Evolutionary conservation across 2,113 vertebrate species (phyloP).

Genomic region (Albula glossodonta): DNA sequence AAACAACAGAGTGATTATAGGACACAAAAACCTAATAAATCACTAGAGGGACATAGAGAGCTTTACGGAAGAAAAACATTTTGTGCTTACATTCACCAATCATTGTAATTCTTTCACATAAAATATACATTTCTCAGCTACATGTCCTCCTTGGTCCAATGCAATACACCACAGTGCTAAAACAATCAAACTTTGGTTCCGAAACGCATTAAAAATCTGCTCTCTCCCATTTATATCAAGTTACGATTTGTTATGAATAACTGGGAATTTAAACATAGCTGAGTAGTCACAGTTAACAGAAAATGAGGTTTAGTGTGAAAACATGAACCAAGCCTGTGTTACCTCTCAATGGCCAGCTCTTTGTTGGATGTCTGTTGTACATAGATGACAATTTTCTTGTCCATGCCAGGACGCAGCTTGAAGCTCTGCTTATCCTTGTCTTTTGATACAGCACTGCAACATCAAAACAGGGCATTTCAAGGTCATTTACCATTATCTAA

Average conservation of each 20-base stretch:
- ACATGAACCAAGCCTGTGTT: conserved; percentile 46
- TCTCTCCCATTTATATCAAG: conserved; percentile 43
- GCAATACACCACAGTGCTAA: neutral
- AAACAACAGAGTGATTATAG: neutral
- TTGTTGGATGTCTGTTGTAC: conserved; percentile 97
- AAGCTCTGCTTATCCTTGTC: conserved; percentile 98
- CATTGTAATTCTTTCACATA: no score
- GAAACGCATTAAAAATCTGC: conserved; percentile 23
- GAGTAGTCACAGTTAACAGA: neutral
- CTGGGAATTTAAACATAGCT: neutral
- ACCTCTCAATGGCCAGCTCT: conserved; percentile 97
- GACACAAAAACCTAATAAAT: neutral
- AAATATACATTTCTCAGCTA: neutral
- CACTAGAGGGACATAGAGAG: neutral
- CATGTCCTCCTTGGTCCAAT: neutral
- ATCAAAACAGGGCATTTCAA: conserved; percentile 4
- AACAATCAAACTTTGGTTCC: conserved; percentile 7
- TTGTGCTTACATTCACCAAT: neutral
- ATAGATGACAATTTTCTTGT: conserved; percentile 97
- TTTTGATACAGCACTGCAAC: conserved; percentile 88
- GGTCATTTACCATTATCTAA: no score
- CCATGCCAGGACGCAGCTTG: conserved; percentile 93
- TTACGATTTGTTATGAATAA: conserved; percentile 34
- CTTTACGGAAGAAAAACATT: neutral
- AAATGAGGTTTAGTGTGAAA: neutral